phyloP scores from a whole-genome alignment of 1,140 invertebrate species.

The Drosophila nikananu region DNA sequence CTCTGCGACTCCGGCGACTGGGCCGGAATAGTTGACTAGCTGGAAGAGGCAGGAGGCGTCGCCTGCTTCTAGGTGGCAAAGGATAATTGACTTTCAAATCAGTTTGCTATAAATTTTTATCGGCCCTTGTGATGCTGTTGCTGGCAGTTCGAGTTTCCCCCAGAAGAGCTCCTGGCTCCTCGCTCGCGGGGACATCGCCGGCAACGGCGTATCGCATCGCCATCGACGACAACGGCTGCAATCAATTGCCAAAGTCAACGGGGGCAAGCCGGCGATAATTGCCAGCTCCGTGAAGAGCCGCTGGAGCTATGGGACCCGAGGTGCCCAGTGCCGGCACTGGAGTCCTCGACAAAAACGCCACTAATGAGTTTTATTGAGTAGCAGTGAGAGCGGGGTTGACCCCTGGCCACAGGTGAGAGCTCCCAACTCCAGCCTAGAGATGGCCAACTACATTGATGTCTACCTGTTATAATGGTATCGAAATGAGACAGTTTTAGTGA shows the following conservation, averaged over 20 bases:
- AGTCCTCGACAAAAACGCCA: constrained; percentile 73
- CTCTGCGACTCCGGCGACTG: constrained; percentile 53
- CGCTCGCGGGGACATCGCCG: constrained; percentile 55
- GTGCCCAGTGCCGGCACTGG: constrained; percentile 3
- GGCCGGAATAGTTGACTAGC: constrained; percentile 64
- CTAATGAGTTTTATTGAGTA: constrained; percentile 84
- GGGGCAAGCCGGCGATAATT: constrained; percentile 76
- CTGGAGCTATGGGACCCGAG: constrained; percentile 6
- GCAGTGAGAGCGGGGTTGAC: constrained; percentile 33
- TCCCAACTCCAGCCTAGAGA: not conserved
- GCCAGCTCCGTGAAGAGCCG: constrained; percentile 54
- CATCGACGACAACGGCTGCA: constrained; percentile 71
- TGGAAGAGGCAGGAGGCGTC: constrained; percentile 5
- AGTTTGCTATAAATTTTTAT: constrained; percentile 85
- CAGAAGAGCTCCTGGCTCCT: constrained; percentile 5
- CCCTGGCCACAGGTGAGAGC: constrained; percentile 5
- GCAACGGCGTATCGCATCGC: constrained; percentile 20
- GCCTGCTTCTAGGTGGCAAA: constrained; percentile 46
- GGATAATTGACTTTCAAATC: constrained; percentile 85
- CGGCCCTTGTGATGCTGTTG: constrained; percentile 80
- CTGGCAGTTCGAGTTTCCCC: constrained; percentile 51
- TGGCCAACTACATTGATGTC: not conserved
- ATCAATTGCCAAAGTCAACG: constrained; percentile 83
- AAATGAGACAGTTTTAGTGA: no score
- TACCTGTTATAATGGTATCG: not conserved